A percentile compares a stretch with the other conserved stretches of the same genome.
These are phyloP conservation scores for Drosophila pseudoobscura DNA, from an alignment of 1,140 invertebrate genomes.

Conservation along the genomic window DNA sequence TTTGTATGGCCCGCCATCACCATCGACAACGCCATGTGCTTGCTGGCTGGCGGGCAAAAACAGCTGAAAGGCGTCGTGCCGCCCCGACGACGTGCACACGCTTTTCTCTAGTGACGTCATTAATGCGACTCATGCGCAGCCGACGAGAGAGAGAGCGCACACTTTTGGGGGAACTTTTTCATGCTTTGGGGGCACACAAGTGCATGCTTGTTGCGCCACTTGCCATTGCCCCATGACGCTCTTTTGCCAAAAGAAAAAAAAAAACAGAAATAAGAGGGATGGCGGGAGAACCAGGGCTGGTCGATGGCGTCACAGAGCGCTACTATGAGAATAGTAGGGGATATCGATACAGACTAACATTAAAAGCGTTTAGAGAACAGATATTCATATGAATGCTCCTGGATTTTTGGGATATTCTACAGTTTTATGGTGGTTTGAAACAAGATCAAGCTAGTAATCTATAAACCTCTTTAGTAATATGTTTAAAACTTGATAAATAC, in stretches of 20 bases:
- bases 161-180: conserved; percentile 35
- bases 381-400: too few relatives aligned
- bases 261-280: too few relatives aligned
- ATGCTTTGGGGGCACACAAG: conserved; percentile 36
- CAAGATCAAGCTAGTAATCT: background rate
- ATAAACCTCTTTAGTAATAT: too few relatives aligned
- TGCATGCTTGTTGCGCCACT: conserved; percentile 70
- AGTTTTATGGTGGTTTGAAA: too few relatives aligned
- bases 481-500: too few relatives aligned
- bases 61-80: conserved; percentile 51
- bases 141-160: conserved; percentile 20
- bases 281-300: conserved; percentile 26
- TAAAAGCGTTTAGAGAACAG: too few relatives aligned
- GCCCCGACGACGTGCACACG: conserved; percentile 33
- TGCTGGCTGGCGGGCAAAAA: conserved; percentile 46
- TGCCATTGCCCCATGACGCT: conserved; percentile 1
- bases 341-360: background rate
- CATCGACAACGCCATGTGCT: conserved; percentile 35
- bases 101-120: conserved; percentile 68
- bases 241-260: too few relatives aligned
- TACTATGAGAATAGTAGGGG: background rate
- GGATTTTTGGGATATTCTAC: too few relatives aligned
- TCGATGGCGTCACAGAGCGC: conserved; percentile 21
- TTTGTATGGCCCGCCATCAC: conserved; percentile 33
- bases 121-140: conserved; percentile 61